Evolutionary conservation across 2,113 vertebrate species (phyloP).

Genomic region (Apteryx owenii): DNA sequence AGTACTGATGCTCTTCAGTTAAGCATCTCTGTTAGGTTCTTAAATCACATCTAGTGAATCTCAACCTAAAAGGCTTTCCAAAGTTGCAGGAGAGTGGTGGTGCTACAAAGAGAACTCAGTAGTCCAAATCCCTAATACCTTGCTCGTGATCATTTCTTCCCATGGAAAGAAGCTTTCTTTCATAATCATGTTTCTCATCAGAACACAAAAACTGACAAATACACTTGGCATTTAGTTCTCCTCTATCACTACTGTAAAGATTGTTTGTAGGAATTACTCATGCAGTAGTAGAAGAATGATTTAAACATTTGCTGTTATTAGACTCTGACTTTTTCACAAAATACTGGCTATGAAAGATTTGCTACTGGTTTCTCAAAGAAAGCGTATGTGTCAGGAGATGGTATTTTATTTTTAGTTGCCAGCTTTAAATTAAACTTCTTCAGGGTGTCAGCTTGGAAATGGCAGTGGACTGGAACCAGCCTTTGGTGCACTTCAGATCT

Average conservation of each 20-base stretch:
- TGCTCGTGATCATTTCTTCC: background rate
- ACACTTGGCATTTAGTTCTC: background rate
- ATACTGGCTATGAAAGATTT: background rate
- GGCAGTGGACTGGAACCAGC: background rate
- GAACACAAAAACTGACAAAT: background rate
- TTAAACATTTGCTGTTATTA: background rate
- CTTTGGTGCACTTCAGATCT: background rate
- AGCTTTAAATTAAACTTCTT: background rate
- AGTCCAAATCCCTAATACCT: background rate
- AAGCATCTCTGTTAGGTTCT: background rate
- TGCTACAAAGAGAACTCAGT: background rate
- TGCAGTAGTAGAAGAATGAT: background rate
- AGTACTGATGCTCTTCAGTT: background rate
- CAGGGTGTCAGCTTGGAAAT: background rate
- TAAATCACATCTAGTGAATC: background rate
- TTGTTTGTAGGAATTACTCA: background rate
- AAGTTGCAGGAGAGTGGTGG: background rate
- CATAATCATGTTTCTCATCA: background rate
- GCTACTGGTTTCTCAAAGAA: background rate
- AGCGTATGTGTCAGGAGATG: background rate
- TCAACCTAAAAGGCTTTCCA: background rate
- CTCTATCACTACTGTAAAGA: background rate
- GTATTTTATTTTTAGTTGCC: background rate
- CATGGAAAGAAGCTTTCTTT: background rate
- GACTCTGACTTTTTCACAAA: background rate